Evolutionary conservation across 2,888 invertebrate species (phyloP).

Genomic region (Campoplex capitator): DNA sequence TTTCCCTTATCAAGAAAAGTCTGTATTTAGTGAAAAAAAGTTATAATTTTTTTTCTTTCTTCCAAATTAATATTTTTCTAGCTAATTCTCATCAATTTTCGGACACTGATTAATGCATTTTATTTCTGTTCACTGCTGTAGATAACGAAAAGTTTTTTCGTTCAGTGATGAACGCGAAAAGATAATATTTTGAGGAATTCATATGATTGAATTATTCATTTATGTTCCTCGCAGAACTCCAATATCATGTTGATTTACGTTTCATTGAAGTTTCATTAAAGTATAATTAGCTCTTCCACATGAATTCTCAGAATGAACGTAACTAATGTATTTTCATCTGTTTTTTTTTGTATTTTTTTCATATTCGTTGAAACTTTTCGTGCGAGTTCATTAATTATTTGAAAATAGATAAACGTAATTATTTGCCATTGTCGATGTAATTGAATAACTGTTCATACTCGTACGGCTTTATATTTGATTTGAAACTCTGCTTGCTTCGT

Average conservation of each 20-base stretch:
- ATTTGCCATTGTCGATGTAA: too few relatives aligned
- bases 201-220: background rate
- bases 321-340: background rate
- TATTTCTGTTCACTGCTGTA: background rate
- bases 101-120: background rate
- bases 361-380: background rate
- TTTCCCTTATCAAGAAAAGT: slow-evolving; percentile 16
- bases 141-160: background rate
- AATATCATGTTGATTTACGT: background rate
- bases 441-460: too few relatives aligned
- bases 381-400: background rate
- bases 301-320: background rate
- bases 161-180: background rate
- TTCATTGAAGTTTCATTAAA: background rate
- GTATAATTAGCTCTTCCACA: background rate
- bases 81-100: background rate
- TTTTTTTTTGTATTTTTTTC: background rate
- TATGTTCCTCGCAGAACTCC: background rate
- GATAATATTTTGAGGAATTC: background rate
- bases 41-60: background rate
- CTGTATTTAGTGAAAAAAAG: background rate
- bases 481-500: background rate
- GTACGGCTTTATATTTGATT: too few relatives aligned
- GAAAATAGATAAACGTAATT: too few relatives aligned
- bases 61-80: background rate